These are phyloP conservation scores for Labeo catla DNA, from an alignment of 2,113 vertebrate species.

Conservation along the genomic window DNA sequence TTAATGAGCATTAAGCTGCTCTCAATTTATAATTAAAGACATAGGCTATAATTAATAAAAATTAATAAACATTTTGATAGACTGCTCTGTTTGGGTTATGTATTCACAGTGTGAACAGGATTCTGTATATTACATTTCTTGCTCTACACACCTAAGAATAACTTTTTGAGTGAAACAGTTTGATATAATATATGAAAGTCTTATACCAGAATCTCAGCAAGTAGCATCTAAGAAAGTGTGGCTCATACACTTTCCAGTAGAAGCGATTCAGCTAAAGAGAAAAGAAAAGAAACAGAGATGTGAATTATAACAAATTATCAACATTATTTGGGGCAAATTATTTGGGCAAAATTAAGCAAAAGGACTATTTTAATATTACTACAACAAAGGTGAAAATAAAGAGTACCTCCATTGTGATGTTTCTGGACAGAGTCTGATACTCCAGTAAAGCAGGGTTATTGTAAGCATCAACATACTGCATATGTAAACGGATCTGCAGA, in stretches of 20 bases:
- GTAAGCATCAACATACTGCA: slow-evolving; percentile 1
- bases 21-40: no score
- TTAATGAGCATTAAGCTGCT: no score
- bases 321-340: no score
- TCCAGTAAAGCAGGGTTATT: not conserved
- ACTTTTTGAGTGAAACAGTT: no score
- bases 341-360: no score
- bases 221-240: slow-evolving; percentile 9
- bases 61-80: no score
- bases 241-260: not conserved
- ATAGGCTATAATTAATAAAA: no score
- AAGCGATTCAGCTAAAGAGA: not conserved
- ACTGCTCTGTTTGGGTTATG: no score
- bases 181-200: not conserved
- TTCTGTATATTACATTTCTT: no score
- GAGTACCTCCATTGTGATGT: slow-evolving; percentile 7
- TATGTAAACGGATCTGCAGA: slow-evolving; percentile 2
- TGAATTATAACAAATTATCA: not conserved
- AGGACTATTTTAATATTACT: not conserved
- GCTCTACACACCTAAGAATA: no score
- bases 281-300: not conserved
- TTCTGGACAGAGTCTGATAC: not conserved
- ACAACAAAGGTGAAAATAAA: not conserved
- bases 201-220: slow-evolving; percentile 23
- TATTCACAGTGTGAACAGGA: no score